Base-by-base conservation (phyloP, 2,797 vertebrate species). In the Cheirogaleus major region DNA sequence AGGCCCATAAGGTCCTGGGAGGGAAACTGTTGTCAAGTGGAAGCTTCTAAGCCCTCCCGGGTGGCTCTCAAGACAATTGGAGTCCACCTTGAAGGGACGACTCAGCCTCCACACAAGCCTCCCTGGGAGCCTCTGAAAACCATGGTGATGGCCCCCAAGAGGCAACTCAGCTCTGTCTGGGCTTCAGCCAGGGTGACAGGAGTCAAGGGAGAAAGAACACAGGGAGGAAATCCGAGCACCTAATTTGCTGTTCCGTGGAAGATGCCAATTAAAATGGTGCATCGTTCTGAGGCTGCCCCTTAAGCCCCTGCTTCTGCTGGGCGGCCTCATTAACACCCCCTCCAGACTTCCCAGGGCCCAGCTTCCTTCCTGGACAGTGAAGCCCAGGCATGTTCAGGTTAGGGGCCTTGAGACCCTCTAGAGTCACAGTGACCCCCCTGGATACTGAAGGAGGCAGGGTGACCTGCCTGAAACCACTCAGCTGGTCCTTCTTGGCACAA, bases 191-290 rank as follows among this genome's bases (percentile, higher is more conserved):
- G 65, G 70, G 67, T 61, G 38, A 86, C 45, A 57, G 57, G 93
- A 78, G 50, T 79, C 91, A 57, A 88, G 83, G 75, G 76, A 90
- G 45, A 45, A 59, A 59, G 76, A 73, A 57, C 11, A 38, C 38
- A 27, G n/a, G 73, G 92, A 97, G 93, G 97, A 97, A 95, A 96
- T 93, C 72, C 10, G 5, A 80, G 87, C 70, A 12, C 55, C 81
- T 84, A 41, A 95, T 96, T 85, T 85, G 59, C 83, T 93, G 8
- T 78, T 96, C 48, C 0, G 0, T 73, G 55, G 32, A 95, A 95
- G 80, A 84, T 27, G 61, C 87, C 89, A 90, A 82, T 59, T 92
- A 96, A 93, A 93, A 93, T 1, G 23, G 43, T 70, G 75, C 69
- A 30, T 5, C 23, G 7, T 75, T 79, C 50, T 35, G 41, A 73